Evolutionary conservation across 64 coral and sea anemone genomes (phyloP), one percentile per base, ranked within the genome.

Genomic region (Hydrozoanthus tunicans): DNA sequence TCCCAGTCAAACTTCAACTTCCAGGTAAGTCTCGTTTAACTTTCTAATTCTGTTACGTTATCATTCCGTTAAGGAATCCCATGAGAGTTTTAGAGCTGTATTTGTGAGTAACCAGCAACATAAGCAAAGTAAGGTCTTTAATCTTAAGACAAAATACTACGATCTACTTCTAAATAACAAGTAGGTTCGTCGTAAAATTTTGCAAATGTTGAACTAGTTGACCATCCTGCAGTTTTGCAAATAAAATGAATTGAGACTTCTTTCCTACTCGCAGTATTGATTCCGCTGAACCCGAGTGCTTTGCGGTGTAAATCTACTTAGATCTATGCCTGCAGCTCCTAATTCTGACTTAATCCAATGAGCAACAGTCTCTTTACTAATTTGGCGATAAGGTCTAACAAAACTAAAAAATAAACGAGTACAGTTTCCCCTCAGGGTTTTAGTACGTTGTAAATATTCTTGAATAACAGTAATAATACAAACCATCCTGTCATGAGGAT

Each of bases 121-220:
- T 54, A 17, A 69, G 53, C 3, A 24, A 70, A 69, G 25, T 54
- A 69, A 69, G 13, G 17, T 20, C 43, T 0, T 69, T 82, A 64
- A 43, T 43, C 32, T 43, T 2, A 43, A 2, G 32, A 43, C 56
- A 81, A 81, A 20, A 83, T 64, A 20, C 5, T 55, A 56, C 4
- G 3, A 67, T 20, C 23, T 4, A 86, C 53, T 43, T 63, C 73
- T 78, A 69, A 62, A 26, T 86, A 17, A 27, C 76, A 73, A 53
- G 68, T 92, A 69, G 81, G 91, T 59, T 92, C 79, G 13, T 86
- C 59, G 8, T 92, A 86, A 82, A 66, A 86, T 63, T 86, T 82
- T 72, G 79, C 90, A 91, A 91, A 91, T 10, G 90, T 91, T 7
- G 64, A 82, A 17, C 53, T 20, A 10, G 15, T 70, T 91, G 90